phyloP scores from a whole-genome alignment of 2,888 invertebrate species.

The Andrena haemorrhoa region DNA sequence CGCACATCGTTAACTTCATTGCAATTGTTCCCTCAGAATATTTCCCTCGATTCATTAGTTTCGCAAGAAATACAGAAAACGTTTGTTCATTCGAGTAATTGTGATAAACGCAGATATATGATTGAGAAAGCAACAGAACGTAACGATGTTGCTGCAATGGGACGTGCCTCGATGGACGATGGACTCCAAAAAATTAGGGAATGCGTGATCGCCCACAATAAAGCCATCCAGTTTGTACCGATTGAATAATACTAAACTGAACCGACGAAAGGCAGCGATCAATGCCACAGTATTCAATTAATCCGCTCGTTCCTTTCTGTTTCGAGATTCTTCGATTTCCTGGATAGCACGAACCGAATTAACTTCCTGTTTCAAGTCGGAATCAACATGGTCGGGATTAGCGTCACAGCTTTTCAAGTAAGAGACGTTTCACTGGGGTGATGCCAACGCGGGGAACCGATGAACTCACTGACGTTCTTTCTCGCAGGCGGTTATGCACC shows the following conservation, averaged over 20 bases:
- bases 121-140: background rate
- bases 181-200: background rate
- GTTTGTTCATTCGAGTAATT: background rate
- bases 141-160: no score
- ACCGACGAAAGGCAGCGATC: background rate
- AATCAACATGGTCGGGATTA: slow-evolving; percentile 26
- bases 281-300: background rate
- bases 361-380: slow-evolving; percentile 21
- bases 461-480: background rate
- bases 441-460: background rate
- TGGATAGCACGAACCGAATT: background rate
- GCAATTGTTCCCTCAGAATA: no score
- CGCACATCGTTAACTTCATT: no score
- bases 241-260: background rate
- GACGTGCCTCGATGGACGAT: no score
- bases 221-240: slow-evolving; percentile 38
- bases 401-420: slow-evolving; percentile 33
- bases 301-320: background rate
- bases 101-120: background rate
- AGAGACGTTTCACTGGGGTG: background rate
- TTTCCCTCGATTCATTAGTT: no score
- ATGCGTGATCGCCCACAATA: slow-evolving; percentile 13
- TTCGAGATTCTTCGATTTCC: slow-evolving; percentile 24
- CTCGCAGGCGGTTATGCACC: background rate
- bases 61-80: background rate